Evolutionary conservation across 2,888 invertebrate species (phyloP), one percentile per base, ranked within the genome.

Genomic region (Hoplodrina ambigua): DNA sequence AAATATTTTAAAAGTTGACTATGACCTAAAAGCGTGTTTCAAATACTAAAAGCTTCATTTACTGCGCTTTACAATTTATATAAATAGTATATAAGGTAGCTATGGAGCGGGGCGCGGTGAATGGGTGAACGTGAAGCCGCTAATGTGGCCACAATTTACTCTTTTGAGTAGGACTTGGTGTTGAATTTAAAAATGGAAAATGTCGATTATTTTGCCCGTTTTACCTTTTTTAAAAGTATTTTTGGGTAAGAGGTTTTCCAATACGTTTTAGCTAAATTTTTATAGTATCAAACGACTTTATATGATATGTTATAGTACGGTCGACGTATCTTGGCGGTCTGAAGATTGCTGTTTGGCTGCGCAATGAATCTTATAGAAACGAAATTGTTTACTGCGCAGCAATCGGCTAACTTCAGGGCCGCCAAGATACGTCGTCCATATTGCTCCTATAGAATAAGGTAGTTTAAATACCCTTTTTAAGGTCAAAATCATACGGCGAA

Each of bases 31-130:
- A 30, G 30, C 44, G 1, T 17, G 17, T 57, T 57, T 41, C 57
- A 1, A 52, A 54, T 64, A 56, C 53, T 60, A 61, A 78, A 80
- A 71, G 54, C 69, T 59, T 76, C 49, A 73, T 80, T 64, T 69
- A 54, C 49, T 49, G 46, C 17, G 56, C 68, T 77, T 75, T 73
- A 78, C 68, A 78, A 72, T 73, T 65, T 65, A 64, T 53, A 46
- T 72, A 69, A 69, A 77, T 70, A 67, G 52, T 69, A 69, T 72
- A 74, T 72, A 70, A 74, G 62, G 57, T 53, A n/a, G 56, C 63
- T 72, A 57, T 74, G 46, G 63, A 71, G 76, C 59, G 64, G 62
- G 55, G 69, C 50, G 54, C 61, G 62, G 60, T 76, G 74, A 84
- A 81, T 70, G 58, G 65, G 50, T 49, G 69, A 52, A 67, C 71